Evolutionary conservation across 1,140 invertebrate genomes (phyloP), one percentile per base, ranked within the genome.

Genomic region (Hyles euphorbiae): DNA sequence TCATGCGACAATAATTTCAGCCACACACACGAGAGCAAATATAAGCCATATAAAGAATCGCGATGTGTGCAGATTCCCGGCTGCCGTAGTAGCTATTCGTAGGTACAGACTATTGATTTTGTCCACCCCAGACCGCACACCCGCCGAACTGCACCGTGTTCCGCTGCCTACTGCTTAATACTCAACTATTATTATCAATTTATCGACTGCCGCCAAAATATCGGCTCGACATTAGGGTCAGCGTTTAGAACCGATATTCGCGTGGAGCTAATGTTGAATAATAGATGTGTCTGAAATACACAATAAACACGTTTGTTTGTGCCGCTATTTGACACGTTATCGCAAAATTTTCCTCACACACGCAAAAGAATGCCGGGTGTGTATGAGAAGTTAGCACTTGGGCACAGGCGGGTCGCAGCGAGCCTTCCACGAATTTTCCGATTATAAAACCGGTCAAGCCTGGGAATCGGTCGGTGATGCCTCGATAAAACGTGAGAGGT

Each of bases 21-120:
- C 62, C 58, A 67, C 63, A 68, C 54, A 34, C 63, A 68, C 54
- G 12, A 61, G 69, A 67, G 74, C 64, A 68, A 65, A 80, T 76
- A 71, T 80, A 70, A 72, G 68, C 63, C 69, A 74, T 80, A 86
- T 80, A 84, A 84, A 78, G 71, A 81, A 76, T 78, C 66, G 73
- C 78, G 70, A 78, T 78, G 79, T 82, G 82, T 85, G 82, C 79
- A 77, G 61, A 83, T 77, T 67, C 70, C 68, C 70, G 72, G 58
- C 72, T 74, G 76, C 77, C 45, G 77, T 81, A 61, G 78, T 77
- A 76, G 74, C 74, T 81, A 81, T 78, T 81, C 72, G 74, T 74
- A 79, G 78, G 70, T 74, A 75, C 66, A 72, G 76, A 84, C 78
- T 87, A 88, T 86, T 86, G 83, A 88, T 88, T 86, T 85, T 86